Evolutionary conservation across 2,888 invertebrate genomes (phyloP), one percentile per base, ranked within the genome.

Genomic region (Litoditis marina): DNA sequence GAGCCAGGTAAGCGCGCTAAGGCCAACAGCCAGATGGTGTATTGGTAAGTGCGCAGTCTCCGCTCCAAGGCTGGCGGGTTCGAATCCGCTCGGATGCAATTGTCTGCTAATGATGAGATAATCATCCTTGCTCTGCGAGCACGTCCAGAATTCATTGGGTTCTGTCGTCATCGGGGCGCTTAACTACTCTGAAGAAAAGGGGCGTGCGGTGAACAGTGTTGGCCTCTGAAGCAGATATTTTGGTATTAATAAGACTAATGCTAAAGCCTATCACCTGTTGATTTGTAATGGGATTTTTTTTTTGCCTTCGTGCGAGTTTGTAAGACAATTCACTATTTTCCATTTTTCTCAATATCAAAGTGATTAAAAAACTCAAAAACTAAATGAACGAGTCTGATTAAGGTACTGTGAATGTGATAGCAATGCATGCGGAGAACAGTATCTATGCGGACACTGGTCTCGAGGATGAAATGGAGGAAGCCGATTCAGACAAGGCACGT

Each of bases 351-450:
- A n/a, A n/a, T n/a, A n/a, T n/a, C n/a, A 39, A 39, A n/a, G n/a
- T 39, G 13, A 39, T 47, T 11, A 8, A 16, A 11, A 19, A 11
- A 19, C 50, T 25, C n/a, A 22, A n/a, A 19, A 47, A 28, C 27
- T 11, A 30, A 11, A 52, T 13, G 8, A 27, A 25, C 8, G 32
- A 31, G 60, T 16, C 44, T 53, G 66, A 61, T 50, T 56, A 7
- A 50, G 50, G 50, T 3, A 27, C 25, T 27, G n/a, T 66, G 42
- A 69, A 66, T 57, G 69, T 69, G 36, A 69, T 69, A 34, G 69
- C 69, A 8, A 69, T 69, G 69, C 69, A 69, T 53, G 66, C 63
- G 2, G 69, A 60, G 44, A 66, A 61, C 47, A 28, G 61, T 0
- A 6, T 51, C 7, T 66, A 54, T 39, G 51, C 63, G 19, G 60